Percentiles rank a stretch among this genome's conserved stretches.
Evolutionary conservation across 2,888 invertebrate species (phyloP).

Genomic region (Trissolcus brochymenae): DNA sequence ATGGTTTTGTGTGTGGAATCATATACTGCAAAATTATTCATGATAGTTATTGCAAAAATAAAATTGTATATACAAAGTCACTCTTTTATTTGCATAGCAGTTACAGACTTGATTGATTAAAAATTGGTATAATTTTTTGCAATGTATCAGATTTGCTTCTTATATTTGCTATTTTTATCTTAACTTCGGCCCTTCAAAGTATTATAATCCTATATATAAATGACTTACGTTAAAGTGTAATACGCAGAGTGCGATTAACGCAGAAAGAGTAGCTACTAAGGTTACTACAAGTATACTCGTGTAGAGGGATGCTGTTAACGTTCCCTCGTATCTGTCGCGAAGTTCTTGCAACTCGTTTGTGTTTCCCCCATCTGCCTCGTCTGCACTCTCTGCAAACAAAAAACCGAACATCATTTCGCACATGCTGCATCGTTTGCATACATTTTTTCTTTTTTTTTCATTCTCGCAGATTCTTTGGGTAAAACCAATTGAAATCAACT

Average conservation of each 20-base stretch:
- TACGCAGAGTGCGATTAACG: slow-evolving; percentile 81
- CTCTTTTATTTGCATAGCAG: too few species aligned
- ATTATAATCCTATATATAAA: background rate
- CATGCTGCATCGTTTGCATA: too few species aligned
- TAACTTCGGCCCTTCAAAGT: too few species aligned
- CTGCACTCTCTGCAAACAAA: slow-evolving; percentile 63
- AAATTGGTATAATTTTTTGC: too few species aligned
- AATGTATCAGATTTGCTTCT: too few species aligned
- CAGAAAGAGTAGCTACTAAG: slow-evolving; percentile 79
- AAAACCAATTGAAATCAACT: background rate
- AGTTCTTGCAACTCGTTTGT: slow-evolving; percentile 71
- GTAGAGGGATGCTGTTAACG: slow-evolving; percentile 85
- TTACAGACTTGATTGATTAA: too few species aligned
- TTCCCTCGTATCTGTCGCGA: slow-evolving; percentile 73
- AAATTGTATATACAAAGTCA: too few species aligned
- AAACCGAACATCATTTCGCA: slow-evolving; percentile 49
- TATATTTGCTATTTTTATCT: too few species aligned
- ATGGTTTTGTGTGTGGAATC: too few species aligned
- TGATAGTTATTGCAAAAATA: too few species aligned
- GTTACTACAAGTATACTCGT: slow-evolving; percentile 84
- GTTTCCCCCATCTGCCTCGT: slow-evolving; percentile 62
- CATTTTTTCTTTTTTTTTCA: slow-evolving; percentile 18
- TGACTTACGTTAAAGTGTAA: slow-evolving; percentile 80
- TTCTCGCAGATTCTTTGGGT: background rate
- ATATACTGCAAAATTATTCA: too few species aligned